phyloP scores from a whole-genome alignment of 2,797 vertebrate genomes.

The Coregonus ussuriensis region DNA sequence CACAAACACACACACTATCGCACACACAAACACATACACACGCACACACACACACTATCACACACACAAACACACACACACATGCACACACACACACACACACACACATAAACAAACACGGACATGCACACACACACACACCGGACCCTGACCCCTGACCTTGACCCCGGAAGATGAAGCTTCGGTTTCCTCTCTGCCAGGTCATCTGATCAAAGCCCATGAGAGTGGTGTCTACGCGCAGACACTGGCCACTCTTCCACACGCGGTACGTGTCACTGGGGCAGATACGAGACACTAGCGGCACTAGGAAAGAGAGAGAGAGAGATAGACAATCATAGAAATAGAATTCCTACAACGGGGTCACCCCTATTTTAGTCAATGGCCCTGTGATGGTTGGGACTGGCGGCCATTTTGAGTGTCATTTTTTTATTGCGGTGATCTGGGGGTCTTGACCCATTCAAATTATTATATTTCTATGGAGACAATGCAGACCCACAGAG shows the following conservation, averaged over 20 bases:
- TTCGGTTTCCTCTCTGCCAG: slow-evolving; percentile 98
- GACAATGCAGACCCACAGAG: slow-evolving; percentile 9
- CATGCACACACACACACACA: neutral
- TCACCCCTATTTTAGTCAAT: neutral
- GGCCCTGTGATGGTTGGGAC: neutral
- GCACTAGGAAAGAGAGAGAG: slow-evolving; percentile 74
- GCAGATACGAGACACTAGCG: slow-evolving; percentile 95
- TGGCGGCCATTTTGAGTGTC: neutral
- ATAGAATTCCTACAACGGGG: neutral
- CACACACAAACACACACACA: too few relatives aligned
- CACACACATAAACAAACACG: neutral
- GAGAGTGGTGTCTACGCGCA: slow-evolving; percentile 94
- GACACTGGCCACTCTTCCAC: slow-evolving; percentile 96
- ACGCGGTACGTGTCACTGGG: slow-evolving; percentile 98
- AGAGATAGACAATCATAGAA: neutral
- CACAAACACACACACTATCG: neutral
- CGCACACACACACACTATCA: too few relatives aligned
- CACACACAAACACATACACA: neutral
- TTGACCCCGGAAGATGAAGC: slow-evolving; percentile 94
- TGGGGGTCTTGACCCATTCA: neutral
- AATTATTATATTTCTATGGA: neutral
- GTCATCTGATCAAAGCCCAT: slow-evolving; percentile 99
- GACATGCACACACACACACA: neutral
- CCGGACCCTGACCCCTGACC: slow-evolving; percentile 72
- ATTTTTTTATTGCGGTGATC: neutral